Conservation (phyloP, 2,888 invertebrate genomes). For the Peribatodes rhomboidaria region DNA sequence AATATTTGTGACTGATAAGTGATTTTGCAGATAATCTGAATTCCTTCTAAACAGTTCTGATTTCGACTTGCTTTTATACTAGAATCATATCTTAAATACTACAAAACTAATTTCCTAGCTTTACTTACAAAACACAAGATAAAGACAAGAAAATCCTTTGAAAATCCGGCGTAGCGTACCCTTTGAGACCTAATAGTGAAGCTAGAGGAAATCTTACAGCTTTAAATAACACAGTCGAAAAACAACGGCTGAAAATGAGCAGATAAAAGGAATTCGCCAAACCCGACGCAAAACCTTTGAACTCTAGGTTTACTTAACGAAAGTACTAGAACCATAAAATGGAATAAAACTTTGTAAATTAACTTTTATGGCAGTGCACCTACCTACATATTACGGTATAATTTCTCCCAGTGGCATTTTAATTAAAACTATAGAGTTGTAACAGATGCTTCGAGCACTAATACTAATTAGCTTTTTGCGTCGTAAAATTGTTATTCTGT, state of each 20-base stretch:
- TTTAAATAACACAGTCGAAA: conserved; percentile 16
- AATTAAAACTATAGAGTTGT: conserved; percentile 40
- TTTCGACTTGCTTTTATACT: neutral
- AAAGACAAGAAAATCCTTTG: conserved; percentile 10
- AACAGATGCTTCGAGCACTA: conserved; percentile 38
- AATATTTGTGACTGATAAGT: too few species aligned
- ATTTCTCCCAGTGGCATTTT: conserved; percentile 33
- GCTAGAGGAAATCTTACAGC: conserved; percentile 21
- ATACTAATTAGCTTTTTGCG: conserved; percentile 37
- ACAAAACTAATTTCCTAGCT: neutral
- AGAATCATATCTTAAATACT: neutral
- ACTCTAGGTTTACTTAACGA: conserved; percentile 27
- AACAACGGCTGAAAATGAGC: conserved; percentile 29
- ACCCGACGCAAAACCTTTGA: conserved; percentile 25
- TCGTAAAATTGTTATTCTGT: conserved; percentile 28
- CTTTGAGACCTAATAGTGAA: conserved; percentile 15
- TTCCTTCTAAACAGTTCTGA: too few species aligned
- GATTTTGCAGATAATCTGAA: too few species aligned
- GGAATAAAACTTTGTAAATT: conserved; percentile 31
- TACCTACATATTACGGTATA: conserved; percentile 19
- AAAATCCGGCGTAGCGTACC: neutral
- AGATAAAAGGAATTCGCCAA: conserved; percentile 35
- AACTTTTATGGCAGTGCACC: conserved; percentile 28
- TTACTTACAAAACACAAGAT: conserved; percentile 10
- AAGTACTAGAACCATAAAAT: conserved; percentile 24